Percentiles rank a stretch among this genome's conserved stretches.
Conservation (phyloP, 2,113 vertebrate genomes). For the Cricetomys ansorgei region DNA sequence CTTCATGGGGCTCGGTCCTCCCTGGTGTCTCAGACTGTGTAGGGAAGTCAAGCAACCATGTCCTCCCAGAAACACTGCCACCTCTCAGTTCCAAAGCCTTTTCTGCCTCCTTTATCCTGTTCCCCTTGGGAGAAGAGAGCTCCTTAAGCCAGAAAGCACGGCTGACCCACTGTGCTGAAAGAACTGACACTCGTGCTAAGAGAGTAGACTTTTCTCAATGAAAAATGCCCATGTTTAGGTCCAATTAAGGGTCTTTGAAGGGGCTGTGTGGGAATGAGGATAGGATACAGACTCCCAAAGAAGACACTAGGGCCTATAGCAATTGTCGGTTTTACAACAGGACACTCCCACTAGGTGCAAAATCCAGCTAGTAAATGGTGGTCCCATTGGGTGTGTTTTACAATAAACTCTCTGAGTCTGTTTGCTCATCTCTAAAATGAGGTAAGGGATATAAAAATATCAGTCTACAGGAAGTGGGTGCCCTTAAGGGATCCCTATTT, state of each 20-base stretch:
- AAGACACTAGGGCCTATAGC: background rate
- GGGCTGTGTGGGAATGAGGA: background rate
- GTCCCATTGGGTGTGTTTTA: background rate
- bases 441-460: background rate
- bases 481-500: too few species aligned
- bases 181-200: background rate
- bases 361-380: background rate
- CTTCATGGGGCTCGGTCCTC: background rate
- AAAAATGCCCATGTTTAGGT: background rate
- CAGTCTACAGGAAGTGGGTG: background rate
- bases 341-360: background rate
- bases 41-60: background rate
- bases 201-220: background rate
- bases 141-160: background rate
- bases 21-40: background rate
- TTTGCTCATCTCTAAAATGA: background rate
- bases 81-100: background rate
- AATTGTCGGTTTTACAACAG: background rate
- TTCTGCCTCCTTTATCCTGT: background rate
- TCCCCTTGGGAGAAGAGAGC: background rate
- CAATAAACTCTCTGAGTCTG: background rate
- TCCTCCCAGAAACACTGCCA: background rate
- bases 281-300: background rate
- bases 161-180: background rate
- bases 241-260: background rate